Percentiles rank a stretch among this genome's conserved stretches.
Conservation (phyloP, 2,113 vertebrate genomes). For the Vidua chalybeata region DNA sequence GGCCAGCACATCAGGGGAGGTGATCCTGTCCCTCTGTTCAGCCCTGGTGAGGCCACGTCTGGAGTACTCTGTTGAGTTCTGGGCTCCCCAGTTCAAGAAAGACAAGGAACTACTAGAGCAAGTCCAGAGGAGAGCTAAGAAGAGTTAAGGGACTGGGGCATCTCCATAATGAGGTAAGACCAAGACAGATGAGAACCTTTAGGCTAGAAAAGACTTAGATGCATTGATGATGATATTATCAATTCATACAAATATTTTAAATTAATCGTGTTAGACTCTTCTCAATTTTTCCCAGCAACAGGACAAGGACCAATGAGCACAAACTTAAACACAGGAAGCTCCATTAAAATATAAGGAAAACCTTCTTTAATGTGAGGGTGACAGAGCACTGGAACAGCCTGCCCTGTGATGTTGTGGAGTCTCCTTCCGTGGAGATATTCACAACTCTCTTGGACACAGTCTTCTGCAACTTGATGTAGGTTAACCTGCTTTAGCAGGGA, state of each 20-base stretch:
- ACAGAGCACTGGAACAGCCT: neutral
- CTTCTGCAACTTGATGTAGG: neutral
- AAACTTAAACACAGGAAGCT: neutral
- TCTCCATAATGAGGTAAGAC: neutral
- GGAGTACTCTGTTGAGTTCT: neutral
- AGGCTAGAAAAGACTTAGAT: neutral
- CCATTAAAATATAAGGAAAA: neutral
- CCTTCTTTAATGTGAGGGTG: neutral
- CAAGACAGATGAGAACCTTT: accelerated
- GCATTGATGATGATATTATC: neutral
- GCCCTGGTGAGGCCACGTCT: neutral
- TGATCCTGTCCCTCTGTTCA: neutral
- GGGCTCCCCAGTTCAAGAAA: neutral
- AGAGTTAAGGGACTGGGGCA: neutral
- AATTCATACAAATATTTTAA: neutral
- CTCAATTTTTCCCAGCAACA: neutral
- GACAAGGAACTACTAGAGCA: neutral
- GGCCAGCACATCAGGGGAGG: neutral
- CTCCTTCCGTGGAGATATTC: neutral
- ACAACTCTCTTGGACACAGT: neutral
- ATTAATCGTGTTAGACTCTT: no score
- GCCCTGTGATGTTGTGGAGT: accelerated
- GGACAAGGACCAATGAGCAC: no score
- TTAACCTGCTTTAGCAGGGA: neutral
- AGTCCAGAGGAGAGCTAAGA: neutral